phyloP scores from a whole-genome alignment of 2,888 invertebrate genomes.

The Agonopterix heracliana region DNA sequence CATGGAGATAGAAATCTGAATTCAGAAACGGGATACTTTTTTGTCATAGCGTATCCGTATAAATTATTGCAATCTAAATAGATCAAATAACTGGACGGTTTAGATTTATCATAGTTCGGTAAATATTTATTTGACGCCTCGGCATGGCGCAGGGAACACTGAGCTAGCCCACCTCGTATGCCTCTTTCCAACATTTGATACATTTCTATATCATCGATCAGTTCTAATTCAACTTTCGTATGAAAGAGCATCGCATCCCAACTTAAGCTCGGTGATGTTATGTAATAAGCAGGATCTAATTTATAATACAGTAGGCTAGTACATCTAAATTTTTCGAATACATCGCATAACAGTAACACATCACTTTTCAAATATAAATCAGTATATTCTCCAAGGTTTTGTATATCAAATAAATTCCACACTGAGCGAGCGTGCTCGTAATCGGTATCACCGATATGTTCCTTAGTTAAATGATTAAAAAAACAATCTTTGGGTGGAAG shows the following conservation, averaged over 20 bases:
- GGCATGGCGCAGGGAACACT: conserved; percentile 20
- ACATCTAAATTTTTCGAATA: conserved; percentile 25
- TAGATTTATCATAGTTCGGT: conserved; percentile 13
- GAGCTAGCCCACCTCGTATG: conserved; percentile 19
- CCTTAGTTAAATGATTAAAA: conserved; percentile 9
- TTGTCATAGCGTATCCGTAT: conserved; percentile 22
- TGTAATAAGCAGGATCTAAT: conserved; percentile 22
- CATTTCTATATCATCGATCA: conserved; percentile 19
- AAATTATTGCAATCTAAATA: conserved; percentile 31
- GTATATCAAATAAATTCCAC: conserved; percentile 17
- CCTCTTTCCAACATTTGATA: conserved; percentile 18
- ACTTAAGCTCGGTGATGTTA: conserved; percentile 16
- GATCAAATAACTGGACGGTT: conserved; percentile 17
- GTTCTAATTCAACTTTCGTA: conserved; percentile 15
- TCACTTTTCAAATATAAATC: conserved; percentile 23
- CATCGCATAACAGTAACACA: conserved; percentile 20
- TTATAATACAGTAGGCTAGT: conserved; percentile 17
- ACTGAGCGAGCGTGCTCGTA: conserved; percentile 7
- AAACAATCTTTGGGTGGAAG: conserved; percentile 13
- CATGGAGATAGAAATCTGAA: background rate
- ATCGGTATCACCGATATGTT: conserved; percentile 8
- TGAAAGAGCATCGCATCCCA: conserved; percentile 20
- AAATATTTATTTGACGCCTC: conserved; percentile 21
- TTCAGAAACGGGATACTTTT: conserved; percentile 8
- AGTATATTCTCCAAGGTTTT: conserved; percentile 17